These are phyloP conservation scores for Pangasius krempfi DNA, from an alignment of 2,797 vertebrate species.

Conservation along the genomic window DNA sequence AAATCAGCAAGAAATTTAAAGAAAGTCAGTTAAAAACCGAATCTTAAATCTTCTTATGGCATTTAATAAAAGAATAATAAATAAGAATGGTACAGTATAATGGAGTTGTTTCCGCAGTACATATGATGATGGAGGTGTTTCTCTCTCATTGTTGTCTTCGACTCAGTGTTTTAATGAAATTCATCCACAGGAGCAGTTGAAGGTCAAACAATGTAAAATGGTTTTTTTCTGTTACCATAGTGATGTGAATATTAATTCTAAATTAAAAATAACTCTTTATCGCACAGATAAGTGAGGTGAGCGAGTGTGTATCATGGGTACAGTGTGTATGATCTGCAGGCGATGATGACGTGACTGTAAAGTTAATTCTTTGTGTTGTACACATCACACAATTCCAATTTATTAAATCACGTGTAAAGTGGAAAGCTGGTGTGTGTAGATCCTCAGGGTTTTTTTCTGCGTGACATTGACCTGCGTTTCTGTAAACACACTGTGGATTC, in stretches of 20 bases:
- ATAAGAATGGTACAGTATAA: not conserved
- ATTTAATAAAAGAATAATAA: not conserved
- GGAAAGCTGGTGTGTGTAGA: constrained; percentile 17
- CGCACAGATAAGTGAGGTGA: not conserved
- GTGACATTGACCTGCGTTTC: constrained; percentile 59
- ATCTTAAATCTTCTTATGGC: not conserved
- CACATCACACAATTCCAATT: not conserved
- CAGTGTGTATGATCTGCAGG: not conserved
- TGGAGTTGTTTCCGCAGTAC: not conserved
- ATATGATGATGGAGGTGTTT: not conserved
- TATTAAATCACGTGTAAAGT: constrained; percentile 5
- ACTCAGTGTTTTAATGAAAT: not conserved
- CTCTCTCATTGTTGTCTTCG: not conserved
- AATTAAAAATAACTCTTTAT: not conserved
- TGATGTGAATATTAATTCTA: not conserved
- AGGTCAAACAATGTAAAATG: not conserved
- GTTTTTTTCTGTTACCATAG: not conserved
- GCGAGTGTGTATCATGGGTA: not conserved
- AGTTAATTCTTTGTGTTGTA: not conserved
- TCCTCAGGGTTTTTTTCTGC: constrained; percentile 27
- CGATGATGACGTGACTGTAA: not conserved
- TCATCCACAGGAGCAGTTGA: not conserved
- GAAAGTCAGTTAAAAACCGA: not conserved
- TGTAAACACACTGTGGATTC: constrained; percentile 62
- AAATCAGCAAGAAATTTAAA: not conserved